phyloP scores from a whole-genome alignment of 2,888 invertebrate genomes.

The Pandemis heparana region DNA sequence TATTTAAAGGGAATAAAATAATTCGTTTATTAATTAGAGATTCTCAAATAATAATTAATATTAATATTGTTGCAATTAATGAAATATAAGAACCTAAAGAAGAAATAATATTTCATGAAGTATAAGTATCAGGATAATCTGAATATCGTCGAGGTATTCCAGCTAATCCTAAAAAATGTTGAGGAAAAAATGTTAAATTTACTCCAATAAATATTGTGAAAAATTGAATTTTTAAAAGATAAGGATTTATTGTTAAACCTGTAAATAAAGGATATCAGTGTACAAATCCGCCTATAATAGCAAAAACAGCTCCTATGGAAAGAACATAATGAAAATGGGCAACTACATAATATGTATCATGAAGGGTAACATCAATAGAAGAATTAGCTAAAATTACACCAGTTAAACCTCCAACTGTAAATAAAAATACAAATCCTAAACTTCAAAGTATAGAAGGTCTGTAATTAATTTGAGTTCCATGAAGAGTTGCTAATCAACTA shows the following conservation, averaged over 20 bases:
- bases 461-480: slow-evolving; percentile 87
- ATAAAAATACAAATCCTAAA: slow-evolving; percentile 91
- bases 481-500: slow-evolving; percentile 89
- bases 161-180: slow-evolving; percentile 87
- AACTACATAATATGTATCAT: slow-evolving; percentile 94
- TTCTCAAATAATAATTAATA: slow-evolving; percentile 88
- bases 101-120: slow-evolving; percentile 88
- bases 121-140: slow-evolving; percentile 89
- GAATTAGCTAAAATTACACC: slow-evolving; percentile 90
- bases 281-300: slow-evolving; percentile 90
- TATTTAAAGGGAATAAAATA: slow-evolving; percentile 77
- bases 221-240: slow-evolving; percentile 89
- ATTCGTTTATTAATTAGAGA: slow-evolving; percentile 83
- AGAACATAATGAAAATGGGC: slow-evolving; percentile 94
- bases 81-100: slow-evolving; percentile 89
- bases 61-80: slow-evolving; percentile 83
- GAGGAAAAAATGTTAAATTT: slow-evolving; percentile 93
- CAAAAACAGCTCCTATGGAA: slow-evolving; percentile 92
- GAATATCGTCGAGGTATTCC: slow-evolving; percentile 91
- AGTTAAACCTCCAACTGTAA: slow-evolving; percentile 91
- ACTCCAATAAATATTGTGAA: slow-evolving; percentile 90
- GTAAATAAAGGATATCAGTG: slow-evolving; percentile 90
- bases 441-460: slow-evolving; percentile 87
- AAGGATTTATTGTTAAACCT: slow-evolving; percentile 86
- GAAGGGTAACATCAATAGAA: slow-evolving; percentile 90